Evolutionary conservation across 1,140 invertebrate species (phyloP), one percentile per base, ranked within the genome.

Genomic region (Eriosoma lanigerum): DNA sequence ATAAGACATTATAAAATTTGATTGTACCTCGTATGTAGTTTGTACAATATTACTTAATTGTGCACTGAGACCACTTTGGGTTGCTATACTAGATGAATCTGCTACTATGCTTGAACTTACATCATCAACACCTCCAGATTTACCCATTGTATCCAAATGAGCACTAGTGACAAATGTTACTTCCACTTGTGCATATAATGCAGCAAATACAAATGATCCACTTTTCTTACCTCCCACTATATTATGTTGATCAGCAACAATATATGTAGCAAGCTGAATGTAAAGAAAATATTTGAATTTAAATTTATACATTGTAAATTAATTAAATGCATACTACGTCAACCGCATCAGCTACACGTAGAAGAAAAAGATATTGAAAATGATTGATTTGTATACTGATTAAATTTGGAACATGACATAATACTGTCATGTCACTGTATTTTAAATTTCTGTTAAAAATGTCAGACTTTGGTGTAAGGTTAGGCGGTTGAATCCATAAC

Each of bases 321-420:
- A 82, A 82, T 13, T 56, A 44, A 68, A 38, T 12, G 24, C 64
- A 81, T 44, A 84, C 82, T 82, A 88, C 86, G 44, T 86, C 86
- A 9, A 95, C 83, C n/a, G 92, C 89, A 86, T 98, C 96, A 29
- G 92, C 88, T 64, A 96, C 87, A 64, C 96, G 88, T 84, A 97
- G 86, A 32, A 98, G 85, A 86, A 98, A 97, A 68, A 98, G 88
- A 86, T 93, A 93, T 87, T 98, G 96, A 86, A 94, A 96, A 86
- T 98, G 96, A 88, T 96, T 97, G 50, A 96, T 88, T 85, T 97
- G 95, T 2, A 95, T 85, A 82, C 92, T 94, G 56, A 93, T 90
- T 83, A 95, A 86, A 85, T 93, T 94, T 17, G 91, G 91, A 73
- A 94, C 90, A 80, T 93, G 89, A 0, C 90, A 91, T 29, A 94